Base-by-base conservation (phyloP, 1,140 invertebrate species). In the Drosophila arizonae region DNA sequence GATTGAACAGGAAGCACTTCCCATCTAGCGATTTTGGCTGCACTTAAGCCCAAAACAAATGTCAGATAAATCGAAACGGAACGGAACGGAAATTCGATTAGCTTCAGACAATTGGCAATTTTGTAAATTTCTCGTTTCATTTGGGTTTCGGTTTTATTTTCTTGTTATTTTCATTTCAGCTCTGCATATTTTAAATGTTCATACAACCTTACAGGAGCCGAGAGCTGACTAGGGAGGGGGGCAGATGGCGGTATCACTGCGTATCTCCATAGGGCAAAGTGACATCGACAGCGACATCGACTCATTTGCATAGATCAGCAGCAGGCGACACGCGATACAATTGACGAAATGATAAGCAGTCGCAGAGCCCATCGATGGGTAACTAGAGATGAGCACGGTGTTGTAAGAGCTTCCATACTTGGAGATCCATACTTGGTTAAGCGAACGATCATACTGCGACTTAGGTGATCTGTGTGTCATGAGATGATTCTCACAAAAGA, bases 211-310 rank as follows among this genome's bases (percentile, higher is more conserved):
- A 33, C 30, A 54, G 28, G 51, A 54, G 51, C 24, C 1, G 48
- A n/a, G 11, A 39, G 17, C 4, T 4, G 6, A 33, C 33, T 10
- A 9, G 6, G 1, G 9, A 6, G 4, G 3, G 3, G 41, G 33
- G 17, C n/a, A 36, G 43, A 30, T 36, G 52, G 48, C 48, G 41
- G 51, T 21, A 39, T 21, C 30, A 52, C 13, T 50, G 41, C 43
- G 50, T 72, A 72, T 66, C 73, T 66, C 62, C 68, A 76, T 72
- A 76, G 73, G 73, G 52, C 69, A 76, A 76, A 72, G 73, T 66
- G 69, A 39, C 54, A 45, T 56, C 46, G 52, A 54, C 41, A 21
- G 51, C 30, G 50, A 48, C 36, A 28, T 45, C 24, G 36, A 17
- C 41, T 51, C 56, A 76, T 76, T 76, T 72, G 69, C 73, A 76